Evolutionary conservation across 2,113 vertebrate genomes (phyloP).

Genomic region (Daphoenositta chrysoptera): DNA sequence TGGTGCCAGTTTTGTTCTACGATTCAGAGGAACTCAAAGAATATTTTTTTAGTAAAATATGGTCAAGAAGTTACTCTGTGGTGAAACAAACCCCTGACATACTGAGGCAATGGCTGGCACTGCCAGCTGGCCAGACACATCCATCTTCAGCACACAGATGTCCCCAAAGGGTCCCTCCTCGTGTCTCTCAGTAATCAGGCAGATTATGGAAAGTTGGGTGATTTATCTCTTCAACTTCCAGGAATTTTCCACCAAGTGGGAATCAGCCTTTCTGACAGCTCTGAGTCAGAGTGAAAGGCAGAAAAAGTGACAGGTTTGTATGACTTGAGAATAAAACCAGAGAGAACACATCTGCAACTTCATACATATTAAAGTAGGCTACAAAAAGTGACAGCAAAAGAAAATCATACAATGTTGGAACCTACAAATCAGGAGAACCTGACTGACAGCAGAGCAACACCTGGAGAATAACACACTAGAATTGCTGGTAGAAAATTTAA

Average conservation of each 20-base stretch:
- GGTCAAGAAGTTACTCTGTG: not conserved
- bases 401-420: not conserved
- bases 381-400: not conserved
- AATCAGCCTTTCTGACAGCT: not conserved
- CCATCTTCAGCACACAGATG: rapidly evolving
- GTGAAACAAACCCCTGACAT: not conserved
- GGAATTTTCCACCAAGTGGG: not conserved
- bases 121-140: no score
- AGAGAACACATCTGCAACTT: not conserved
- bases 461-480: not conserved
- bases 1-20: rapidly evolving
- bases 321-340: not conserved
- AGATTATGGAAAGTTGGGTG: not conserved
- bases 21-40: not conserved
- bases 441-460: slow-evolving; percentile 8
- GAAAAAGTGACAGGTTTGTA: not conserved
- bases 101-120: not conserved
- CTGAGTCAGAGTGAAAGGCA: not conserved
- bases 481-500: not conserved
- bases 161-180: not conserved
- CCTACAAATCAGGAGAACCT: not conserved
- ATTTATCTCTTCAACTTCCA: not conserved
- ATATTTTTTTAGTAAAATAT: not conserved
- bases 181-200: not conserved
- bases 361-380: not conserved